These are phyloP conservation scores for Saccostrea glomerata DNA, from an alignment of 1,140 invertebrate species.

Conservation along the genomic window DNA sequence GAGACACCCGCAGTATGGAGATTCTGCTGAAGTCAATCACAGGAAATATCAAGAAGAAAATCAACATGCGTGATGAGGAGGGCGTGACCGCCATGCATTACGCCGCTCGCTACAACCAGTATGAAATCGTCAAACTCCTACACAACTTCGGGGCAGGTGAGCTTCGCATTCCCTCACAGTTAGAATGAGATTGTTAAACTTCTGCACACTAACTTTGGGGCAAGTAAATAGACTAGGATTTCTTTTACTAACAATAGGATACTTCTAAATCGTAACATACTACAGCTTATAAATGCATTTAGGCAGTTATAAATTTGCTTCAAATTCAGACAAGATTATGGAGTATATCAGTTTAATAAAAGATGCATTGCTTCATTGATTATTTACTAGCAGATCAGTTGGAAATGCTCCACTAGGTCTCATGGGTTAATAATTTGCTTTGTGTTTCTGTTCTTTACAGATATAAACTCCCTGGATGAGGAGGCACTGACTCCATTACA, in stretches of 20 bases:
- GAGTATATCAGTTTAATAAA: no score
- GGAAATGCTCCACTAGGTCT: no score
- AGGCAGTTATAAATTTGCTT: no score
- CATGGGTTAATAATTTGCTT: no score
- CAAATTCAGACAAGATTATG: no score
- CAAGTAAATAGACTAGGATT: not conserved
- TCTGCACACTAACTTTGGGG: not conserved
- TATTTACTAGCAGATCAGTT: no score
- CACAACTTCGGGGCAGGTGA: slow-evolving; percentile 77
- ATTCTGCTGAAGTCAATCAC: slow-evolving; percentile 62
- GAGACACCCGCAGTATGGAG: slow-evolving; percentile 67
- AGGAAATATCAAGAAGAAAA: slow-evolving; percentile 63
- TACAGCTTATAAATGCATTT: no score
- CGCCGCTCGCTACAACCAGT: slow-evolving; percentile 78
- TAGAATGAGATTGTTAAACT: not conserved
- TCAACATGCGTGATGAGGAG: slow-evolving; percentile 78
- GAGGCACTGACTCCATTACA: slow-evolving; percentile 77
- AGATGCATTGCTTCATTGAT: no score
- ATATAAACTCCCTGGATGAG: slow-evolving; percentile 68
- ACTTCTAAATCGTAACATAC: no score
- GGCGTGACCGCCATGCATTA: slow-evolving; percentile 78
- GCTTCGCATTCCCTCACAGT: not conserved
- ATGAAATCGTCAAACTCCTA: slow-evolving; percentile 74
- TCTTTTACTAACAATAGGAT: no score
- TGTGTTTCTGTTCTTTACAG: not conserved